Evolutionary conservation across 2,797 vertebrate genomes (phyloP).

Genomic region (Pyrocephalus nanus): DNA sequence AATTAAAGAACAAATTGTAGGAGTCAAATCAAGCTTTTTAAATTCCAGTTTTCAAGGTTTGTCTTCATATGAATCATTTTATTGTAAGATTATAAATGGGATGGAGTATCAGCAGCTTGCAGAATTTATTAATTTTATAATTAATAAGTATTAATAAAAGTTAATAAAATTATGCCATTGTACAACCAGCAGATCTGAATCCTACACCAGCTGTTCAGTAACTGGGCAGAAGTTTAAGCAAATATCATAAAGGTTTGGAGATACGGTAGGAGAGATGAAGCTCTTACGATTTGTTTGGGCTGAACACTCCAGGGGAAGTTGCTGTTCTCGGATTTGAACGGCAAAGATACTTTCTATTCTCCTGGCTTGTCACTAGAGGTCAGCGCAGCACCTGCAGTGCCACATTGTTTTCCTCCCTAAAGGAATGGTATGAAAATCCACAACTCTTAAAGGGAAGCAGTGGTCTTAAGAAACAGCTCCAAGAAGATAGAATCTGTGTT

Average conservation of each 20-base stretch:
- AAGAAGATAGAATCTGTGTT: not conserved
- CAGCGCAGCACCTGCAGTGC: conserved; percentile 28
- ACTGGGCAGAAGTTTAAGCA: not conserved
- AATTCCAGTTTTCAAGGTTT: not conserved
- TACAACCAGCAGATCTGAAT: not conserved
- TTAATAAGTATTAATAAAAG: not conserved
- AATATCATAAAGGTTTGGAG: not conserved
- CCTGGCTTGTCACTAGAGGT: conserved; percentile 53
- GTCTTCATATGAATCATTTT: not conserved
- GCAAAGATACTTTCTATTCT: not conserved
- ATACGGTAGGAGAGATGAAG: not conserved
- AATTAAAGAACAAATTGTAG: not conserved
- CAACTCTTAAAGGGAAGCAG: not conserved
- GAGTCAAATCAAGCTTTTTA: not conserved
- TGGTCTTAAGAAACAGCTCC: not conserved
- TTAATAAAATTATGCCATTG: not conserved
- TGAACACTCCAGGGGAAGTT: not conserved
- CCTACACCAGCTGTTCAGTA: not conserved
- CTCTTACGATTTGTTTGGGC: not conserved
- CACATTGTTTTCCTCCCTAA: not conserved
- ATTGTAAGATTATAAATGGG: not conserved
- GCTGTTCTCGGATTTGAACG: accelerated
- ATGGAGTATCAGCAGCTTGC: not conserved
- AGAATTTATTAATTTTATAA: not conserved
- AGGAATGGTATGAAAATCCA: not conserved